These are phyloP conservation scores for Diacarnus erythraeanus DNA, from an alignment of 37 sponge, comb jelly and placozoan genomes.

Conservation along the genomic window DNA sequence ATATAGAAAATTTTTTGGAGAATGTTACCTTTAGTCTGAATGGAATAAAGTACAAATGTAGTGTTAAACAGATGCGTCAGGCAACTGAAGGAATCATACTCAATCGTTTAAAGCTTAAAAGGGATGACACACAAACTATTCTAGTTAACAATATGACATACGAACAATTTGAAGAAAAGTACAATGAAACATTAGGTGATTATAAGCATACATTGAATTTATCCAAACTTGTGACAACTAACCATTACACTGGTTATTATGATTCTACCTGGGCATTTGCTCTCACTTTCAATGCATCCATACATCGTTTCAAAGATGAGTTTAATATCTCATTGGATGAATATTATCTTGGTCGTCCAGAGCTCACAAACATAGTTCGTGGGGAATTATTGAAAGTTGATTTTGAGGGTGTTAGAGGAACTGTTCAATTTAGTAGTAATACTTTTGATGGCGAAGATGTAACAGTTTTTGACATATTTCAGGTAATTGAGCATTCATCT, in stretches of 20 bases:
- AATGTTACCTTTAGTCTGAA: not conserved
- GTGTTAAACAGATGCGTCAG: not conserved
- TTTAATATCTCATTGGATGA: not conserved
- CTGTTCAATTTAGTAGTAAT: not conserved
- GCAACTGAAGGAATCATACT: not conserved
- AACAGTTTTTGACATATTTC: not conserved
- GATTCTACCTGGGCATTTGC: constrained; percentile 35
- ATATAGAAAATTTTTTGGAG: not conserved
- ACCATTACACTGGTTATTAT: constrained; percentile 10
- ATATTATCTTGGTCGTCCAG: not conserved
- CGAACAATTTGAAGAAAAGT: constrained; percentile 2
- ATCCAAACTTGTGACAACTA: not conserved
- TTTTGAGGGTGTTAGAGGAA: constrained; percentile 2
- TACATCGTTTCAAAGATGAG: too few species aligned
- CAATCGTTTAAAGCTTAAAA: not conserved
- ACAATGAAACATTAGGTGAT: not conserved
- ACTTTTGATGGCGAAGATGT: constrained; percentile 2
- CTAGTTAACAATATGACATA: not conserved
- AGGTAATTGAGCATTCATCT: not conserved
- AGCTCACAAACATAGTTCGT: not conserved
- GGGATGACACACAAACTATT: not conserved
- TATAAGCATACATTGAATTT: not conserved
- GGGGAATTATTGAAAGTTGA: not conserved
- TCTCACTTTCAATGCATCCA: constrained; percentile 5
- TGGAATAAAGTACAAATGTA: not conserved